A percentile compares a stretch with the other conserved stretches of the same genome.
These are phyloP conservation scores for Esox masquinongy DNA, from an alignment of 2,797 vertebrate species.

Conservation along the genomic window DNA sequence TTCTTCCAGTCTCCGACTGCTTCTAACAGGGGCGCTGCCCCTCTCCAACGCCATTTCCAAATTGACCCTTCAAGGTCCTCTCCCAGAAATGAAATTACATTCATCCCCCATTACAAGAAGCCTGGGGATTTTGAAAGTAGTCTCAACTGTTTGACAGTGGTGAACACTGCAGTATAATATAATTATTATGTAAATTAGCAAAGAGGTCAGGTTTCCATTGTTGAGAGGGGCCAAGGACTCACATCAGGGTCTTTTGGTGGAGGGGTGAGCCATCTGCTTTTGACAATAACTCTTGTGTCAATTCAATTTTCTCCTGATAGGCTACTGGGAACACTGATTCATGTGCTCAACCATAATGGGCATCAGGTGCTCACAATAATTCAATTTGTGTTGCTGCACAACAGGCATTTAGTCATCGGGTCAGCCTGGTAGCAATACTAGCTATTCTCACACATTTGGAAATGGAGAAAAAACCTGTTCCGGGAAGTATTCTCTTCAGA, in stretches of 20 bases:
- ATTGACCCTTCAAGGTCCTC: constrained; percentile 63
- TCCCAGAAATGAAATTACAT: constrained; percentile 53
- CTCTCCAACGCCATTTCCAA: constrained; percentile 48
- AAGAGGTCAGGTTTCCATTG: constrained; percentile 28
- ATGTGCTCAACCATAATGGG: constrained; percentile 8
- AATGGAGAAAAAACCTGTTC: no score
- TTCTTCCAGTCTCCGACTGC: background rate
- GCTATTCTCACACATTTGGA: no score
- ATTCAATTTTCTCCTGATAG: constrained; percentile 12
- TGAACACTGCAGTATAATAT: constrained; percentile 30
- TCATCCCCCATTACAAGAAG: constrained; percentile 48
- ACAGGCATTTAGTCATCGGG: no score
- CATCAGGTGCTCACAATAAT: background rate
- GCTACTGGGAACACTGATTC: constrained; percentile 11
- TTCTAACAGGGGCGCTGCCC: constrained; percentile 31
- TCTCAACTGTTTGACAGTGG: constrained; percentile 22
- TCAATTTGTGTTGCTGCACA: background rate
- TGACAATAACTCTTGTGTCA: constrained; percentile 6
- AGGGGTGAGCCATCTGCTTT: constrained; percentile 25
- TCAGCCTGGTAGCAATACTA: no score
- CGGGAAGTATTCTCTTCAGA: no score
- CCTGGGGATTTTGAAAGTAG: constrained; percentile 38
- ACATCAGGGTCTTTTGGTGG: constrained; percentile 16
- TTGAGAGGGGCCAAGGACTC: constrained; percentile 22
- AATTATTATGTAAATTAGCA: constrained; percentile 42